Base-by-base conservation (phyloP, 2,888 invertebrate genomes). In the Synergus gifuensis region DNA sequence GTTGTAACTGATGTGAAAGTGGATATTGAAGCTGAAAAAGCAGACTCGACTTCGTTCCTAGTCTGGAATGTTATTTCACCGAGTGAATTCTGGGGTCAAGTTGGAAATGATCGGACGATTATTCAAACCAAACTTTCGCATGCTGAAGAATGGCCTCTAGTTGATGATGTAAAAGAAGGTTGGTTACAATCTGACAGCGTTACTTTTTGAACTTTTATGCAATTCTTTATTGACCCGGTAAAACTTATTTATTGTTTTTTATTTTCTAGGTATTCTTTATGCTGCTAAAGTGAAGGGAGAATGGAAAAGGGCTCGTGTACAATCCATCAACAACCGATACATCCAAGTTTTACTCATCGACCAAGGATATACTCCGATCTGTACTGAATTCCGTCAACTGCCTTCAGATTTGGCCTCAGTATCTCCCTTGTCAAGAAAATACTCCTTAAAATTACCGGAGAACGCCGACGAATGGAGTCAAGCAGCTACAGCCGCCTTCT, bases 351-450 rank as follows among this genome's bases (percentile, higher is more conserved):
- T 66, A 11, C 66, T 66, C 18, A 66, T 66, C 44, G 66, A 66
- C 44, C 66, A 42, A 66, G 66, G 66, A 2, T 42, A n/a, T 12
- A 66, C 66, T 18, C 4, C 12, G 1, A 12, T 18, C 18, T 66
- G 42, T n/a, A 42, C 44, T 9, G 42, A 66, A n/a, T 66, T 66
- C 5, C 66, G 40, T 12, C 44, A 66, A 42, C 44, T 66, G 18
- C 66, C 66, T n/a, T 66, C 44, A 66, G 94, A 94, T 77, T 88
- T 96, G 1, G 91, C 93, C 0, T 86, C 91, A 16, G 93, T 94
- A 64, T 94, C 94, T 76, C 94, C 95, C 0, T 89, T 95, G 67
- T 95, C 95, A 0, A 94, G 94, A 85, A 95, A 95, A 87, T 95
- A 95, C 85, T 93, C 94, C 12, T 88, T 96, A 66, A 92, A 78